Evolutionary conservation across 2,888 invertebrate genomes (phyloP), one percentile per base, ranked within the genome.

Genomic region (Nomada fabriciana): DNA sequence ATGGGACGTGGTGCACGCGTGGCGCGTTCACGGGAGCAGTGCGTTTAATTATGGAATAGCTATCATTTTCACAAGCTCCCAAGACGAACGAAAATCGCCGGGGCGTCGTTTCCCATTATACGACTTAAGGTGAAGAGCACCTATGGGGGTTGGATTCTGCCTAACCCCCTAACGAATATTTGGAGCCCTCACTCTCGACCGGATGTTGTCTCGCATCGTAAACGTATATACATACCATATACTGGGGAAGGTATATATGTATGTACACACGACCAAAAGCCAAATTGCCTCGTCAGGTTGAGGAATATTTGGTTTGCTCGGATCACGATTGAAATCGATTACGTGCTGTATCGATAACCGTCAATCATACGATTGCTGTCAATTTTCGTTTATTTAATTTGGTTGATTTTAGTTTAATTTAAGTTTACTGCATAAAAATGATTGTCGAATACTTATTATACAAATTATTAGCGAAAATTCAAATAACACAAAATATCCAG

Each of bases 101-200:
- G 83, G 82, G 88, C 65, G 80, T 79, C 87, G 80, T 88, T 87
- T 85, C 65, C 88, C 81, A 88, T 88, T 87, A 88, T 69, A 65
- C 76, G 68, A 76, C 71, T 83, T 81, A 83, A 82, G 77, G 73
- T 69, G 60, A 83, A 83, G 79, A 76, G 83, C 74, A 83, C 87
- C 88, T 86, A 74, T 72, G 88, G 87, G 87, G 82, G 65, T 88
- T 80, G 77, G 81, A 81, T 81, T 70, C 79, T 69, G 74, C 80
- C 75, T 69, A 63, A 70, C 53, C 52, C 70, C 65, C 73, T 73
- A 79, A 78, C 83, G 75, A 82, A 83, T 71, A 73, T 42, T 68
- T 47, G 59, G 57, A 55, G 64, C 76, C 55, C 64, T 69, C 63
- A 59, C 11, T 59, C 29, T 47, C 67, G 61, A 52, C 64, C 65